Evolutionary conservation across 2,797 vertebrate species (phyloP), one percentile per base, ranked within the genome.

Genomic region (Crenuchus spilurus): DNA sequence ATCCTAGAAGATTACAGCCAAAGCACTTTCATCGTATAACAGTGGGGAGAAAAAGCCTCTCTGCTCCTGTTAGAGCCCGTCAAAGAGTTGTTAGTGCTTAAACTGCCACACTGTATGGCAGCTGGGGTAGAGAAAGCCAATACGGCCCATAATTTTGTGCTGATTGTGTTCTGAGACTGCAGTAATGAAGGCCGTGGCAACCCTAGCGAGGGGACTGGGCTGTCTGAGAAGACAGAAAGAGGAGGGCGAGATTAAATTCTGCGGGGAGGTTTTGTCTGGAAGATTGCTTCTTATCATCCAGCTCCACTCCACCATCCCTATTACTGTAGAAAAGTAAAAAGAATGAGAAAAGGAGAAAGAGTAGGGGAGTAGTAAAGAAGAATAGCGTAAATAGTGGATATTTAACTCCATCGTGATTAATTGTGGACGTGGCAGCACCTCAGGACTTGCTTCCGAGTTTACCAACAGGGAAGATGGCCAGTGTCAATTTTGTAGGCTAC

Each of bases 201-300:
- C 83, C 80, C 79, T 39, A 55, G 58, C 79, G 74, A 72, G 60
- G 81, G 82, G 83, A 81, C 72, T 7, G 33, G 61, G 77, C 88
- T 91, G 90, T 91, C 87, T 85, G 82, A 85, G 55, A 82, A 90
- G 90, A 93, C 90, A 89, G 88, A 91, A 89, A 85, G 85, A 88
- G 88, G 85, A 91, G 88, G 72, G 82, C 87, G 87, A 92, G 91
- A 92, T 92, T 92, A 90, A 89, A 92, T 92, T 91, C 91, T 89
- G 87, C 83, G 76, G 80, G 83, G 86, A 87, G 86, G 84, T 89
- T 92, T 91, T 90, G 90, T 90, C 87, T 87, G 86, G 70, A 75
- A 92, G 90, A 92, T 92, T 91, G 89, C 87, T 90, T 91, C 89
- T 88, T 89, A 89, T 88, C 82, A 83, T 87, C 86, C 79, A 78